Percentiles rank a stretch among this genome's conserved stretches.
Evolutionary conservation across 1,140 invertebrate genomes (phyloP).

Genomic region (Rhynchophorus ferrugineus): DNA sequence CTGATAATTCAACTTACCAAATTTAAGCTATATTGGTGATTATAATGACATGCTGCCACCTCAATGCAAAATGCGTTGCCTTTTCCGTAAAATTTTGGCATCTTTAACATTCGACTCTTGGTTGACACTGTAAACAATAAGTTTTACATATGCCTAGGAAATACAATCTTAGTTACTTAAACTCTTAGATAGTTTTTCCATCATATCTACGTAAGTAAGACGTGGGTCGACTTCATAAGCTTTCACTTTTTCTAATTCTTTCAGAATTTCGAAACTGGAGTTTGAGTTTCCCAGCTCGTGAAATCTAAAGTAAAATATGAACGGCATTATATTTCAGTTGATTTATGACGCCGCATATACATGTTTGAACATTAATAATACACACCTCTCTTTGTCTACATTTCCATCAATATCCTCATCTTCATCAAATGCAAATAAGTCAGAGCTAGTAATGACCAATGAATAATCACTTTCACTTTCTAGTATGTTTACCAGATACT

Average conservation of each 20-base stretch:
- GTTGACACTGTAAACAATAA: conserved; percentile 2
- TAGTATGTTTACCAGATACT: conserved; percentile 3
- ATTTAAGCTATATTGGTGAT: conserved; percentile 46
- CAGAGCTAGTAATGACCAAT: conserved; percentile 12
- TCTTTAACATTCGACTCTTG: not conserved
- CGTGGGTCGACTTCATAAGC: conserved; percentile 10
- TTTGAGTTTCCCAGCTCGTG: not conserved
- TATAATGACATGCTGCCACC: conserved; percentile 54
- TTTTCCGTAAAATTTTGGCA: conserved; percentile 33
- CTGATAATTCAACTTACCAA: conserved; percentile 23
- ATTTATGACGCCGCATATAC: too few species aligned
- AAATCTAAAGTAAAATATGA: not conserved
- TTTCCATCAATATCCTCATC: conserved; percentile 9
- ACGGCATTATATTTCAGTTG: too few species aligned
- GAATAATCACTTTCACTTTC: conserved; percentile 16
- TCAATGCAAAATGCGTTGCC: conserved; percentile 58
- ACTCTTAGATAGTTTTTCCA: conserved; percentile 12
- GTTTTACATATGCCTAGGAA: not conserved
- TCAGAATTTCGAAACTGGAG: conserved; percentile 10
- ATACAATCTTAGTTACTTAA: conserved; percentile 4
- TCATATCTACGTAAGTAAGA: conserved; percentile 13
- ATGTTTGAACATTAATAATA: too few species aligned
- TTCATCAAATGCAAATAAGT: conserved; percentile 16
- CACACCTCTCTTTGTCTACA: too few species aligned
- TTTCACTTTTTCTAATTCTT: conserved; percentile 15